These are phyloP conservation scores for Drosophila novamexicana DNA, from an alignment of 1,140 invertebrate species.

Conservation along the genomic window DNA sequence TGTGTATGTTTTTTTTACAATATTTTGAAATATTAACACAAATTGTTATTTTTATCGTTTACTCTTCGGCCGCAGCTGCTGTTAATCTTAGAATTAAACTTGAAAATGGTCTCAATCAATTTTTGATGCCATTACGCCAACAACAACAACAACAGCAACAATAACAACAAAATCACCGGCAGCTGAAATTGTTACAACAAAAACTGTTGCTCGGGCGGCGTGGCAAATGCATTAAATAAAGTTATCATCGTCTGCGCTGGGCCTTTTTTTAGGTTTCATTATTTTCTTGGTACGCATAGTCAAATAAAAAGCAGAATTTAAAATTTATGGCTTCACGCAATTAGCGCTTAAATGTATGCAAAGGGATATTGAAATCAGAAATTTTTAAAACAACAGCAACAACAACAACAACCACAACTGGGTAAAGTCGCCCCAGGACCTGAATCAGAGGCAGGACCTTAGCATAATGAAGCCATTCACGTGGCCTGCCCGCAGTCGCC, in stretches of 20 bases:
- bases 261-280: constrained; percentile 22
- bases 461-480: constrained; percentile 70
- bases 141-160: constrained; percentile 49
- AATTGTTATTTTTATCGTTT: constrained; percentile 1
- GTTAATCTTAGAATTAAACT: background rate
- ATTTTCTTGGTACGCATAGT: constrained; percentile 22
- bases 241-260: constrained; percentile 60
- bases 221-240: constrained; percentile 78
- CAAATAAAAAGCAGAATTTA: constrained; percentile 67
- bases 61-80: constrained; percentile 15
- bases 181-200: constrained; percentile 20
- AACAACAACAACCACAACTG: background rate
- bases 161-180: constrained; percentile 8
- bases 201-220: constrained; percentile 68
- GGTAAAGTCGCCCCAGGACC: constrained; percentile 25
- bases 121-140: constrained; percentile 4
- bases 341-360: constrained; percentile 82
- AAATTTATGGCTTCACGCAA: constrained; percentile 83
- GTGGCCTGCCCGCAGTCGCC: constrained; percentile 12
- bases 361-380: constrained; percentile 74
- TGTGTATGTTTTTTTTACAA: too few species aligned
- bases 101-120: constrained; percentile 18
- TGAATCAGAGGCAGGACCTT: constrained; percentile 52
- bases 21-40: background rate
- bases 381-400: constrained; percentile 38